Evolutionary conservation across 2,797 vertebrate genomes (phyloP).

Genomic region (Melopsittacus undulatus): DNA sequence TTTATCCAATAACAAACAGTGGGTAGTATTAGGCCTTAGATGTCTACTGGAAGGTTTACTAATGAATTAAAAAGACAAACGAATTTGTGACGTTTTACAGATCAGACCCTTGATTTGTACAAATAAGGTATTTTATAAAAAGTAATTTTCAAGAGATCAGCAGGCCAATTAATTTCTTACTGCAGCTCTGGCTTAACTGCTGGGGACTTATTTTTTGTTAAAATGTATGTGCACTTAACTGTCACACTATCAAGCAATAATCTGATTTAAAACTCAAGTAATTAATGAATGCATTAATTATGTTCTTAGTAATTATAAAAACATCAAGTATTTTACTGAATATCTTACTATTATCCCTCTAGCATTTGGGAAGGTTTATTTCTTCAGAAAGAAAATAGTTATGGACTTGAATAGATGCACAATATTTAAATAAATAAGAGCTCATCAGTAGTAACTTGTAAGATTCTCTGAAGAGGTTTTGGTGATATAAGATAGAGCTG

Average conservation of each 20-base stretch:
- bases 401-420: background rate
- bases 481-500: background rate
- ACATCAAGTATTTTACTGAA: background rate
- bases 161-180: background rate
- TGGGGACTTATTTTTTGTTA: background rate
- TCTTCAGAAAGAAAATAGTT: background rate
- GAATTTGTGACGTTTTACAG: background rate
- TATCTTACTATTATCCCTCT: background rate
- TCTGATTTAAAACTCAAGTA: background rate
- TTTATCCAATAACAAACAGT: background rate
- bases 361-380: background rate
- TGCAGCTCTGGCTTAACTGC: background rate
- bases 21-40: background rate
- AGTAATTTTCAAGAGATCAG: background rate
- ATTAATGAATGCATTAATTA: background rate
- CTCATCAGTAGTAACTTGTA: background rate
- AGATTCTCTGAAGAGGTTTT: background rate
- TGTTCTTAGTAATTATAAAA: background rate
- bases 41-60: background rate
- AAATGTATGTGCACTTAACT: background rate
- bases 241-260: background rate
- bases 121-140: background rate
- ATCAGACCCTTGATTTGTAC: background rate
- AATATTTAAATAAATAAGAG: background rate
- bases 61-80: background rate